Evolutionary conservation across 1,140 invertebrate genomes (phyloP), one percentile per base, ranked within the genome.

Genomic region (Pinna nobilis): DNA sequence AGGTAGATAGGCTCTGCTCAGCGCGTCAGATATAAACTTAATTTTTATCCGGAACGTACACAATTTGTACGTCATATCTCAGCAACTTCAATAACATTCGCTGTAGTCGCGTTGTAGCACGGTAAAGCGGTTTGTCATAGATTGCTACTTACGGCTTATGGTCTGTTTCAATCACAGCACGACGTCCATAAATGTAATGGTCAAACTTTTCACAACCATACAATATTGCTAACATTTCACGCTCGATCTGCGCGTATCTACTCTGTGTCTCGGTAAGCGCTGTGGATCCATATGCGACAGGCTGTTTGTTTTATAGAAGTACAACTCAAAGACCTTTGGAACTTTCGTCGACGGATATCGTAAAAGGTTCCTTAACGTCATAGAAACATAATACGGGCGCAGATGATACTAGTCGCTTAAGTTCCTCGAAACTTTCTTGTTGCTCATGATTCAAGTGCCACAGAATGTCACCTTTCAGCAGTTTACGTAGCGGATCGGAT

Each of bases 141-240:
- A 84, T 84, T 3, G 50, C 57, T 9, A 75, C 75, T 30, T 81
- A 50, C 32, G 82, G 75, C 39, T 81, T 79, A 49, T 81, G 74
- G 55, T 88, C 88, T 6, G 78, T 84, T 55, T 73, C 30, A 0
- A 84, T 66, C n/a, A 50, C 70, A 6, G 82, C 65, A 7, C 68
- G 11, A 47, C 73, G 81, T 55, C 28, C n/a, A 86, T 76, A 90
- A 4, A 91, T 61, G 77, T 90, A 92, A 37, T 90, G 77, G 35
- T 90, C 84, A 83, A 91, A 92, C 78, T 88, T 87, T 61, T 87
- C 80, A 7, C 91, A 84, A 4, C 86, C 88, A 80, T 87, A 92
- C 0, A 91, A 69, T 5, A 92, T 87, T 6, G 89, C 89, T n/a
- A 90, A 76, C 3, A 89, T 88, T 84, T 93, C 91, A 78, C 86